phyloP scores from a whole-genome alignment of 1,140 invertebrate genomes.

The Plodia interpunctella region DNA sequence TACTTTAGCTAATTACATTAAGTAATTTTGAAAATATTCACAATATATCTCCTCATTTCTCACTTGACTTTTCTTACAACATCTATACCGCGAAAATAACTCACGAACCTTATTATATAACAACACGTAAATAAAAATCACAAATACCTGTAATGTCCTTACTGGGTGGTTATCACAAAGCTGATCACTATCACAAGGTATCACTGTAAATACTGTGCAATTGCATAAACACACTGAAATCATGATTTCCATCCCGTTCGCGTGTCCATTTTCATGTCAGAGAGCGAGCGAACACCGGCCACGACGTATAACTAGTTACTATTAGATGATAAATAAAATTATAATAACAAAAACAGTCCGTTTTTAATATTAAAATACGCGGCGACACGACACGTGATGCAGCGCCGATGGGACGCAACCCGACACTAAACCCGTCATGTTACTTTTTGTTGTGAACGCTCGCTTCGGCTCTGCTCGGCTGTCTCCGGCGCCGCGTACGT shows the following conservation, averaged over 20 bases:
- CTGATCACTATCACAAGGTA: slow-evolving; percentile 71
- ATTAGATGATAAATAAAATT: slow-evolving; percentile 11
- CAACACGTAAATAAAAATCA: neutral
- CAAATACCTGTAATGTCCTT: slow-evolving; percentile 64
- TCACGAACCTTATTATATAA: neutral
- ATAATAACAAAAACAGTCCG: slow-evolving; percentile 48
- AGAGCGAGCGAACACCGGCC: slow-evolving; percentile 48
- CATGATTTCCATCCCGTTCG: slow-evolving; percentile 67
- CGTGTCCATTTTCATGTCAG: slow-evolving; percentile 56
- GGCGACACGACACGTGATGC: slow-evolving; percentile 52
- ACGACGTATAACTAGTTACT: slow-evolving; percentile 27
- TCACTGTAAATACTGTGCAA: slow-evolving; percentile 60
- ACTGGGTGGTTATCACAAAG: slow-evolving; percentile 59
- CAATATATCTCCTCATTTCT: neutral
- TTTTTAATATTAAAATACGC: slow-evolving; percentile 29
- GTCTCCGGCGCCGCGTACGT: slow-evolving; percentile 33
- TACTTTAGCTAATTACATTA: no score
- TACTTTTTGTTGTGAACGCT: slow-evolving; percentile 71
- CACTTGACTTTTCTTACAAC: neutral
- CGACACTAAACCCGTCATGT: slow-evolving; percentile 72
- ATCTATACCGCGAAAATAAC: neutral
- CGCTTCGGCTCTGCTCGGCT: slow-evolving; percentile 48
- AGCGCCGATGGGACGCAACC: slow-evolving; percentile 71
- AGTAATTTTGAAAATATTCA: no score
- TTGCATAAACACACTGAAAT: slow-evolving; percentile 65